These are phyloP conservation scores for Antheraea assamensis DNA, from an alignment of 2,888 invertebrate species.

Conservation along the genomic window DNA sequence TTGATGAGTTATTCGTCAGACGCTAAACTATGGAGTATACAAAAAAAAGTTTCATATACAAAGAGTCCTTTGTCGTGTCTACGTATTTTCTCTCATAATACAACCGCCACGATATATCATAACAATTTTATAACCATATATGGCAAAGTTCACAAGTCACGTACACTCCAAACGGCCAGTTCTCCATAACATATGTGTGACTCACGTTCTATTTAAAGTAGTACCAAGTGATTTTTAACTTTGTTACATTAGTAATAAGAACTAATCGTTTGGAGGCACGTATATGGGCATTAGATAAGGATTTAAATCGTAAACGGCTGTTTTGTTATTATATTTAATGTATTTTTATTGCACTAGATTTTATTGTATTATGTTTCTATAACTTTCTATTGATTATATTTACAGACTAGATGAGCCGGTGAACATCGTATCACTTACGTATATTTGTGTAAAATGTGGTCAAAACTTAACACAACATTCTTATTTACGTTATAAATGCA, in stretches of 20 bases:
- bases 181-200: constrained; percentile 58
- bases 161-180: constrained; percentile 51
- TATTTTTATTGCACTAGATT: not conserved
- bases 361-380: not conserved
- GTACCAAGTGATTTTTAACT: constrained; percentile 41
- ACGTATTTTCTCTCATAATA: constrained; percentile 14
- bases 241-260: constrained; percentile 38
- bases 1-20: too few relatives aligned
- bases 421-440: too few relatives aligned
- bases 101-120: constrained; percentile 43
- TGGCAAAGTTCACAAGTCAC: constrained; percentile 53
- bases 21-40: too few relatives aligned
- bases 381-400: not conserved
- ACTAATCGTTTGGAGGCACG: constrained; percentile 29
- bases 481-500: too few relatives aligned
- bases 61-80: not conserved
- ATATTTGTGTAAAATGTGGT: too few relatives aligned
- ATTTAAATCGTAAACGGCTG: not conserved
- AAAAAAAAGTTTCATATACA: too few relatives aligned
- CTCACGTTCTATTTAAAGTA: constrained; percentile 52
- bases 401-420: not conserved
- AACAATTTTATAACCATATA: constrained; percentile 62
- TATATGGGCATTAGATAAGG: constrained; percentile 20
- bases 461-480: too few relatives aligned
- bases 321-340: not conserved